Percentiles rank a stretch among this genome's conserved stretches.
phyloP scores from a whole-genome alignment of 2,113 vertebrate species.

The Castor canadensis region DNA sequence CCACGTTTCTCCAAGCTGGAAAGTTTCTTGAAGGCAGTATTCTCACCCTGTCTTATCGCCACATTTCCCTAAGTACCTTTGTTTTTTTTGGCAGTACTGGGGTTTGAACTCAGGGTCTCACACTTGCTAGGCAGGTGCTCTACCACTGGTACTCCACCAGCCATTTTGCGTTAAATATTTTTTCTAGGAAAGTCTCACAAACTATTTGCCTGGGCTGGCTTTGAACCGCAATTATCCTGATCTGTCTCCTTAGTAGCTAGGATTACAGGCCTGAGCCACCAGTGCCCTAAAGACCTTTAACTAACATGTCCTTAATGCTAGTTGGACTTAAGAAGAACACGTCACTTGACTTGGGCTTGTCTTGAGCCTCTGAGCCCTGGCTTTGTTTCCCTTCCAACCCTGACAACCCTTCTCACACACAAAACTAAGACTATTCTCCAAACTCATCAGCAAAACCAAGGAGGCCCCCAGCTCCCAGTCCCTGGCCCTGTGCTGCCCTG shows the following conservation, averaged over 20 bases:
- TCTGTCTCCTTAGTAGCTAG: too few relatives aligned
- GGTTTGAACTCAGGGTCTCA: too few relatives aligned
- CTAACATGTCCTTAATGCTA: rapidly evolving
- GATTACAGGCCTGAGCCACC: too few relatives aligned
- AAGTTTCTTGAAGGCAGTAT: not conserved
- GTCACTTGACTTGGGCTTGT: rapidly evolving
- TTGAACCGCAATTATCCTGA: too few relatives aligned
- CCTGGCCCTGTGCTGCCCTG: not conserved
- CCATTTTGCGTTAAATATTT: too few relatives aligned
- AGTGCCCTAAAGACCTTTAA: too few relatives aligned
- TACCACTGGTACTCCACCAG: too few relatives aligned
- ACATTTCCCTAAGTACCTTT: not conserved
- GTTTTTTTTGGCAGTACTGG: too few relatives aligned
- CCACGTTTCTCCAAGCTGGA: not conserved
- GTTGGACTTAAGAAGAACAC: not conserved
- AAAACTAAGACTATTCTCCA: not conserved
- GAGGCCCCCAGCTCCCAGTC: not conserved
- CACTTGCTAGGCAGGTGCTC: too few relatives aligned
- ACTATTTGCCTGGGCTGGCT: too few relatives aligned
- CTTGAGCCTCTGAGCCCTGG: not conserved
- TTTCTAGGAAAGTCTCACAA: too few relatives aligned
- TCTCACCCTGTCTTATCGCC: not conserved
- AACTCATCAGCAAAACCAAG: not conserved
- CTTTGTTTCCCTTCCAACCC: not conserved
- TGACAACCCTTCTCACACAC: not conserved